Evolutionary conservation across 1,140 invertebrate species (phyloP).

Genomic region (Tribolium madens): DNA sequence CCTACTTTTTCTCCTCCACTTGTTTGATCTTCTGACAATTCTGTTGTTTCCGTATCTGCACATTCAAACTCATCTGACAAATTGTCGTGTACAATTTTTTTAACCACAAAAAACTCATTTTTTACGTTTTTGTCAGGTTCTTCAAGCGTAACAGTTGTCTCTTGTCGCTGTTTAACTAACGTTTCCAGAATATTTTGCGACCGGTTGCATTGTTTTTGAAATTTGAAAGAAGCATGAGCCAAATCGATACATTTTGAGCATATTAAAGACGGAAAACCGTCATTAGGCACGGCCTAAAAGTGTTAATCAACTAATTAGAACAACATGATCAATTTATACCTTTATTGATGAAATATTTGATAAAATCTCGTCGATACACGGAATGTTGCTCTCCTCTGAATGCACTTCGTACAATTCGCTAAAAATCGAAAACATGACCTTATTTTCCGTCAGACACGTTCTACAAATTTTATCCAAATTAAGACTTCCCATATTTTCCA

Average conservation of each 20-base stretch:
- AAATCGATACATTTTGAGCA: constrained; percentile 56
- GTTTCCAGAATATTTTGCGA: constrained; percentile 53
- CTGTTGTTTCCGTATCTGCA: no score
- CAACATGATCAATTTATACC: neutral
- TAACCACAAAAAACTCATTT: neutral
- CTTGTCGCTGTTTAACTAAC: constrained; percentile 48
- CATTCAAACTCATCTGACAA: no score
- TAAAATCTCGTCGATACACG: constrained; percentile 52
- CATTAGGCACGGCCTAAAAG: constrained; percentile 53
- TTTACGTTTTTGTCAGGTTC: neutral
- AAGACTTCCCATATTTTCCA: neutral
- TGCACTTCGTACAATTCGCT: constrained; percentile 49
- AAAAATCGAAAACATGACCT: constrained; percentile 54
- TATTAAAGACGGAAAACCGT: constrained; percentile 54
- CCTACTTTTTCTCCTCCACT: no score
- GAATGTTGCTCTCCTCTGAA: constrained; percentile 39
- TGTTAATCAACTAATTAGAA: neutral
- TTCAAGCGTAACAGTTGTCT: neutral
- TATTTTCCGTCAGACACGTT: constrained; percentile 50
- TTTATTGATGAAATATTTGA: constrained; percentile 53
- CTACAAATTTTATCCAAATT: constrained; percentile 50
- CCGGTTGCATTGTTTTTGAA: constrained; percentile 57
- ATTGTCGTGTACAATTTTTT: no score
- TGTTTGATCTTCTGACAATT: no score
- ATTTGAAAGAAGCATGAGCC: constrained; percentile 53